A percentile compares a stretch with the other conserved stretches of the same genome.
Conservation (phyloP, 2,888 invertebrate genomes). For the Tethea ocularis region DNA sequence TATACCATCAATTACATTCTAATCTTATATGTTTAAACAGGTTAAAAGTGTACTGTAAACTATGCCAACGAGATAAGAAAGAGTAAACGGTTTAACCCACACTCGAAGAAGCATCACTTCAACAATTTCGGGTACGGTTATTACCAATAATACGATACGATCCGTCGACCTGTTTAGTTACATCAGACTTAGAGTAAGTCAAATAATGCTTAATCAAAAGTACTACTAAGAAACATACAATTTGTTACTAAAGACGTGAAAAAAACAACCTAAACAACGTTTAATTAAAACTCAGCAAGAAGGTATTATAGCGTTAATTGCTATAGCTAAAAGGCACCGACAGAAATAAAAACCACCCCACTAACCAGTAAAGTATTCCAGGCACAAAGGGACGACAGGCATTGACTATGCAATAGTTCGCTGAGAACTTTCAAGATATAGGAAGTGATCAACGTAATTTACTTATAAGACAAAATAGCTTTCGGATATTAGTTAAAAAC, state of each 20-base stretch:
- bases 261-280: neutral
- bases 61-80: conserved; percentile 9
- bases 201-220: too few relatives aligned
- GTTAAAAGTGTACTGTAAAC: conserved; percentile 14
- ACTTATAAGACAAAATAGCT: neutral
- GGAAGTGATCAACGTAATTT: neutral
- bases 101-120: neutral
- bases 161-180: too few relatives aligned
- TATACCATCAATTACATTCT: neutral
- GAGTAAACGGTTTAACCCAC: neutral
- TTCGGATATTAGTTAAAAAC: too few relatives aligned
- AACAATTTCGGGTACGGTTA: neutral
- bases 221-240: too few relatives aligned
- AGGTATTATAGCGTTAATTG: neutral
- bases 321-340: too few relatives aligned
- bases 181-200: too few relatives aligned
- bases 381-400: too few relatives aligned
- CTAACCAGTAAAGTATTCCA: neutral
- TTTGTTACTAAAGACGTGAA: neutral
- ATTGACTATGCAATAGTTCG: neutral
- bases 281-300: neutral
- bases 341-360: neutral
- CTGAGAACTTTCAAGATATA: neutral
- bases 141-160: too few relatives aligned
- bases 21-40: conserved; percentile 5